Conservation (phyloP, 1,140 invertebrate species). For the Liolophura sinensis region DNA sequence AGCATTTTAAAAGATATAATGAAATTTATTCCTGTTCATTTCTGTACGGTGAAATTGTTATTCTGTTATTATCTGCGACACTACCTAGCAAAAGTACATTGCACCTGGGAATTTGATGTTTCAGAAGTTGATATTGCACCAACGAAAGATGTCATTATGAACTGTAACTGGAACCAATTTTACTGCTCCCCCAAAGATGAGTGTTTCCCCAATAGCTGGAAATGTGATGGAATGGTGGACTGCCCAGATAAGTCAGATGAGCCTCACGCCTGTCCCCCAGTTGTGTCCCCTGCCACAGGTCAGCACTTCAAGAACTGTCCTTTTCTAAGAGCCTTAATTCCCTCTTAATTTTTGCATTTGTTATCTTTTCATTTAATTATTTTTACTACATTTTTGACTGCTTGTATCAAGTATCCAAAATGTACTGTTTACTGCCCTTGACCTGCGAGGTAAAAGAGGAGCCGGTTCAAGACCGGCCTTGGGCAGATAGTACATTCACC, state of each 20-base stretch:
- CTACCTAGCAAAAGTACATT: neutral
- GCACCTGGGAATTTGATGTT: neutral
- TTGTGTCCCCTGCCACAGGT: neutral
- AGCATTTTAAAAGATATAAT: neutral
- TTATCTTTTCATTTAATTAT: neutral
- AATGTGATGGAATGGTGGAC: constrained; percentile 32
- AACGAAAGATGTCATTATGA: neutral
- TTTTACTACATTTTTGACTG: constrained; percentile 19
- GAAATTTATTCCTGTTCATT: neutral
- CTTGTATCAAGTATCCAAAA: no score
- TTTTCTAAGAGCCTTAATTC: neutral
- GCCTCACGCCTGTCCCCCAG: constrained; percentile 1
- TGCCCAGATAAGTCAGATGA: constrained; percentile 38
- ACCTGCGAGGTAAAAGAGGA: no score
- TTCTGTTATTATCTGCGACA: neutral
- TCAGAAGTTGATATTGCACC: constrained; percentile 5
- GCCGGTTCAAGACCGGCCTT: no score
- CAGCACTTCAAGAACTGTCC: neutral
- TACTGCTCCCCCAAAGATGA: constrained; percentile 21
- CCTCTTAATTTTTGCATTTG: neutral
- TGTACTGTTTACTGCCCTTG: no score
- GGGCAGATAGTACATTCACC: no score
- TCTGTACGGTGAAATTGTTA: neutral
- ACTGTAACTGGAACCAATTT: constrained; percentile 23
- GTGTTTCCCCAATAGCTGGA: constrained; percentile 33